These are phyloP conservation scores for Myotis findleyi DNA, from an alignment of 2,797 vertebrate species.

Conservation along the genomic window DNA sequence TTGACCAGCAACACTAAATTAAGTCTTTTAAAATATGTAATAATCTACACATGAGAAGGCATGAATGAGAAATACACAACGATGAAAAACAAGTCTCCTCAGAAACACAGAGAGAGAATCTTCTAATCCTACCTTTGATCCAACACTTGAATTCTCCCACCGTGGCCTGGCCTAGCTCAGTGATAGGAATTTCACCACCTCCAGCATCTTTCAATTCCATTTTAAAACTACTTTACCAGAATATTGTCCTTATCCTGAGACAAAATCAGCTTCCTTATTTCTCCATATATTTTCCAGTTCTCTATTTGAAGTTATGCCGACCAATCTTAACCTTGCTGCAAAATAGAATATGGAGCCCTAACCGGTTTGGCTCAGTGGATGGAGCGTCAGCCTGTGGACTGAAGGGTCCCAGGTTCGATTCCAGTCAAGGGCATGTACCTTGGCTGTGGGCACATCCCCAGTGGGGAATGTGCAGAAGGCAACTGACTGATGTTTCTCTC, in stretches of 20 bases:
- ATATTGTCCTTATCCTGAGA: neutral
- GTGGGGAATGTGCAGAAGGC: too few species aligned
- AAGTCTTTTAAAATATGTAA: conserved; percentile 9
- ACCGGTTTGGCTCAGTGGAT: too few species aligned
- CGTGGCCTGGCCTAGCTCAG: neutral
- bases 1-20: neutral
- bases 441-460: too few species aligned
- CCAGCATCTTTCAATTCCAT: neutral
- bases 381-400: too few species aligned
- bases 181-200: neutral
- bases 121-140: conserved; percentile 7
- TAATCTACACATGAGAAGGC: conserved; percentile 30
- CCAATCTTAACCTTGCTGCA: neutral
- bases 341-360: neutral
- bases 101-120: neutral
- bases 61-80: neutral
- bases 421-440: too few species aligned
- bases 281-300: neutral
- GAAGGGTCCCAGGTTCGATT: too few species aligned
- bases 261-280: conserved; percentile 39
- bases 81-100: neutral
- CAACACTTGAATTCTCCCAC: neutral
- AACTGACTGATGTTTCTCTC: too few species aligned
- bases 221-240: conserved; percentile 53
- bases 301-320: neutral